Evolutionary conservation across 92 coral and sea anemone species (phyloP), one percentile per base, ranked within the genome.

Genomic region (Zoanthus sociatus): DNA sequence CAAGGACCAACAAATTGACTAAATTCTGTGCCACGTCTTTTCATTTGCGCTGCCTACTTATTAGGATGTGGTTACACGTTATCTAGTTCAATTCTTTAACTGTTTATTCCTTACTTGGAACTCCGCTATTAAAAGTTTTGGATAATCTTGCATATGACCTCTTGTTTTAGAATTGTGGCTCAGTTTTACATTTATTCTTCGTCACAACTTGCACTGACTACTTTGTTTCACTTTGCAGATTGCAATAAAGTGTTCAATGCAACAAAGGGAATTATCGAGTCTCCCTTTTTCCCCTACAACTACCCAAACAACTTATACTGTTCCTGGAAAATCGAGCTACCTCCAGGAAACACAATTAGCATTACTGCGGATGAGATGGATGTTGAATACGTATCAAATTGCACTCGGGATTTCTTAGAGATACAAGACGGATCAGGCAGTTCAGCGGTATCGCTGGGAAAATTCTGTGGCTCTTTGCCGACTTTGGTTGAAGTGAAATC

Each of bases 251-350:
- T 88, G 12, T 78, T 71, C 5, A 91, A 91, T 48, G 76, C 21
- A 18, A 44, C 91, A 50, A 73, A 86, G 33, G 94, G 91, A 47
- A 42, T 77, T 17, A 42, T 91, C 73, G 87, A 88, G 47, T 88
- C 94, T 20, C 94, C 94, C 3, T 90, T 88, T 86, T 91, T 69
- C 83, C 94, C 94, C 15, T 42, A 78, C 66, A 91, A 88, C 45
- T 88, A 91, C 60, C 94, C 94, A 66, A 83, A 84, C 79, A 91
- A 91, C 91, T 33, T 86, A 70, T 48, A 84, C n/a, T 88, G 91
- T 82, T 60, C 87, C 78, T 91, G 94, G 94, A 84, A 45, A 73
- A 88, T 91, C 54, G 91, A 88, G 76, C 89, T 75, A 86, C 88
- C 73, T 17, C 87, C 91, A 71, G 91, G 87, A 32, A 78, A 88